Conservation (phyloP, 2,113 vertebrate species). For the Telmatochromis sp. region DNA sequence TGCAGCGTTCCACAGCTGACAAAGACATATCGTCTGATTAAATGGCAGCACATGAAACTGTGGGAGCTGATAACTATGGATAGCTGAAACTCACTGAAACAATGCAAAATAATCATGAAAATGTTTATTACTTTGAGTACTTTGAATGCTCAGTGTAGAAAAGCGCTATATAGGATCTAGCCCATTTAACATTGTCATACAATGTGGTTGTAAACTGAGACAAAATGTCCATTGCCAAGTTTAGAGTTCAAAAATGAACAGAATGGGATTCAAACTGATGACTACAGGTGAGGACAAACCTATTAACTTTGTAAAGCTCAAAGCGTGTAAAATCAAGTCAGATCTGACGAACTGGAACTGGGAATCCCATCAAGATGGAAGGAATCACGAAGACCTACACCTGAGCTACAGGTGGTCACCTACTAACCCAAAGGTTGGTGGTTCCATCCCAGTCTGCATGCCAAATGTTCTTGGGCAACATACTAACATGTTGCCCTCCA, state of each 20-base stretch:
- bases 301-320: neutral
- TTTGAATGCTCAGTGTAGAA: neutral
- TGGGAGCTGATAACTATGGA: neutral
- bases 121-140: neutral
- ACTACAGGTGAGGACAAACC: neutral
- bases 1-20: neutral
- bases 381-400: neutral
- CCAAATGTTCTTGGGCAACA: neutral
- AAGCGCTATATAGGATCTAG: neutral
- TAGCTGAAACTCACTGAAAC: neutral
- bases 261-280: neutral
- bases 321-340: neutral
- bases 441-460: neutral
- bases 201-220: neutral
- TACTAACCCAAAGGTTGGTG: neutral
- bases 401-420: neutral
- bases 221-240: neutral
- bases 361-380: neutral
- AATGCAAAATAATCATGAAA: neutral
- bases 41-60: neutral
- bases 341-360: neutral
- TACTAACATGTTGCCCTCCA: neutral
- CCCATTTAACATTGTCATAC: neutral
- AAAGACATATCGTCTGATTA: neutral
- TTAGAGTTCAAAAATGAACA: neutral